phyloP scores from a whole-genome alignment of 2,797 vertebrate species.

The Macroramphosus scolopax region DNA sequence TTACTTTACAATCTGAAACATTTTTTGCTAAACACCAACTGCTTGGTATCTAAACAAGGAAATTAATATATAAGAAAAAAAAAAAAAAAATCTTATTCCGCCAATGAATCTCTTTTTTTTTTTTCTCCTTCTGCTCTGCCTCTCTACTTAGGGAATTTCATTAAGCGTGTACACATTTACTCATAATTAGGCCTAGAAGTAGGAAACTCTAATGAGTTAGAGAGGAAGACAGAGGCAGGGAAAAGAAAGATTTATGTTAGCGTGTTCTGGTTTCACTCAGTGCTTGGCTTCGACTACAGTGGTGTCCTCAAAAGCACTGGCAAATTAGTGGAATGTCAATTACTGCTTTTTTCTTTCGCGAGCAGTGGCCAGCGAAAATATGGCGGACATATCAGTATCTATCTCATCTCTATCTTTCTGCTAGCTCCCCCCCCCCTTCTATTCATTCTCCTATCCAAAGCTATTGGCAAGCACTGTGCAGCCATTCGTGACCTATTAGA shows the following conservation, averaged over 20 bases:
- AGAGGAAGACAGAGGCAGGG: constrained; percentile 13
- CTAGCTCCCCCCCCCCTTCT: constrained; percentile 4
- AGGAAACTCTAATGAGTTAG: constrained; percentile 55
- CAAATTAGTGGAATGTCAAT: constrained; percentile 69
- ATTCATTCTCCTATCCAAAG: constrained; percentile 57
- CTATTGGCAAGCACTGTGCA: constrained; percentile 75
- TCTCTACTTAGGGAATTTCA: constrained; percentile 55
- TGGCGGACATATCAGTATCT: constrained; percentile 30
- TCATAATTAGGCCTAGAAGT: constrained; percentile 68
- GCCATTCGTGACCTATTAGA: constrained; percentile 82
- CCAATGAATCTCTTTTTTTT: constrained; percentile 21
- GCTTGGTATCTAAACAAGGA: constrained; percentile 42
- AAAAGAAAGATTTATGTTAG: constrained; percentile 18
- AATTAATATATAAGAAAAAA: no score
- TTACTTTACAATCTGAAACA: constrained; percentile 57
- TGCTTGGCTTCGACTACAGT: constrained; percentile 31
- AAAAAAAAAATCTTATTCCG: constrained; percentile 43
- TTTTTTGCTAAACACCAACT: constrained; percentile 55
- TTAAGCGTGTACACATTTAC: constrained; percentile 67
- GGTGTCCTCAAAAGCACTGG: constrained; percentile 6
- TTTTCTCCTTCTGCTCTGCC: constrained; percentile 37
- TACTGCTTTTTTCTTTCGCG: constrained; percentile 39
- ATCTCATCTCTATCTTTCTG: constrained; percentile 22
- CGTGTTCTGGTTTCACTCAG: constrained; percentile 36
- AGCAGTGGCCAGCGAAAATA: constrained; percentile 34